Evolutionary conservation across 1,140 invertebrate species (phyloP).

Genomic region (Epicauta chinensis): DNA sequence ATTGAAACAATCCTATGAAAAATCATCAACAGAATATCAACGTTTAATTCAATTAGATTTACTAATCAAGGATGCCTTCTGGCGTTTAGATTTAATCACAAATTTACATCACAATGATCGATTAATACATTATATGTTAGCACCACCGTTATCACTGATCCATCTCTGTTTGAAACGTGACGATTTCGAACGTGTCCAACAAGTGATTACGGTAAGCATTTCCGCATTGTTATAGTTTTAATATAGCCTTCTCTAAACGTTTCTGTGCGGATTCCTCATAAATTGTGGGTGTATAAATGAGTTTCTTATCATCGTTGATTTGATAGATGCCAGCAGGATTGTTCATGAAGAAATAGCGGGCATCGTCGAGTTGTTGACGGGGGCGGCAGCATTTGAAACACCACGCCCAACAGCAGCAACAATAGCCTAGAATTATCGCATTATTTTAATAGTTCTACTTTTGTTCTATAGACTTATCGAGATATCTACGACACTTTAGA

Average conservation of each 20-base stretch:
- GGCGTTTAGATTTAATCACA: constrained; percentile 35
- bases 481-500: too few relatives aligned
- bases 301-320: constrained; percentile 22
- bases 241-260: constrained; percentile 31
- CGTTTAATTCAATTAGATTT: constrained; percentile 27
- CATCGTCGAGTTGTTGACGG: constrained; percentile 29
- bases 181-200: constrained; percentile 33
- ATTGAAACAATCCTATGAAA: constrained; percentile 25
- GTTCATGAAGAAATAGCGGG: constrained; percentile 33
- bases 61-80: constrained; percentile 34
- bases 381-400: constrained; percentile 37
- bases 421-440: constrained; percentile 33
- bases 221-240: constrained; percentile 6
- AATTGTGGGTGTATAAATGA: constrained; percentile 33
- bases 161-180: constrained; percentile 35
- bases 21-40: constrained; percentile 22
- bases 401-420: constrained; percentile 36
- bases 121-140: constrained; percentile 37
- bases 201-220: constrained; percentile 41
- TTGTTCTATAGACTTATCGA: too few relatives aligned
- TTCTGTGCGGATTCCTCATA: constrained; percentile 39
- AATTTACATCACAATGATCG: constrained; percentile 21
- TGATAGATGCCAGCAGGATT: constrained; percentile 36
- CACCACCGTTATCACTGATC: constrained; percentile 36
- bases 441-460: constrained; percentile 1